These are phyloP conservation scores for Picus viridis DNA, from an alignment of 2,797 vertebrate genomes.

Conservation along the genomic window DNA sequence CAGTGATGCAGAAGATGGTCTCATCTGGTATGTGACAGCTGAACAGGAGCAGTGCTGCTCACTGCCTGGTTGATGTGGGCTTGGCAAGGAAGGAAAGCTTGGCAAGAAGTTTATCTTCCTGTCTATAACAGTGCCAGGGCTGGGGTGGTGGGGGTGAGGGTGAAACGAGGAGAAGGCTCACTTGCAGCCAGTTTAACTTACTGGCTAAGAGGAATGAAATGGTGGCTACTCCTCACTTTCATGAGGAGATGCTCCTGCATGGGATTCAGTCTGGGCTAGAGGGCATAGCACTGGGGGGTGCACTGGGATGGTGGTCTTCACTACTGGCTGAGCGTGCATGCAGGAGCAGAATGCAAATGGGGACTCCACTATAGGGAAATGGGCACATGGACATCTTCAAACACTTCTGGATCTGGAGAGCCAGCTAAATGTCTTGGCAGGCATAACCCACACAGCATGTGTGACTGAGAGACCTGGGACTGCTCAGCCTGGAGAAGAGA, in stretches of 20 bases:
- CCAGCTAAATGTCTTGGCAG: neutral
- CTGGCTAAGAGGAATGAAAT: neutral
- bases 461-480: too few species aligned
- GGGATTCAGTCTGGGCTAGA: neutral
- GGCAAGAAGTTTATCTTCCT: neutral
- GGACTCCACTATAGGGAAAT: neutral
- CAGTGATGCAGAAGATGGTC: neutral
- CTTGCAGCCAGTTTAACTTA: neutral
- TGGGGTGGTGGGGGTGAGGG: neutral
- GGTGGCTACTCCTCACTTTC: neutral
- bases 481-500: too few species aligned
- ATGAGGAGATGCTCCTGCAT: accelerated
- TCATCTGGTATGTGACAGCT: neutral
- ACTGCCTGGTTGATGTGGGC: neutral
- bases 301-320: accelerated
- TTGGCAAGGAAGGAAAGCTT: neutral
- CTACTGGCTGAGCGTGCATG: neutral
- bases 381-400: neutral
- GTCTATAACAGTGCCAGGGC: neutral
- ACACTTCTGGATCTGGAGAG: neutral
- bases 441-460: accelerated
- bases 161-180: neutral
- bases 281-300: accelerated
- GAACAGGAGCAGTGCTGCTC: neutral
- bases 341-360: accelerated